Evolutionary conservation across 2,113 vertebrate species (phyloP).

Genomic region (Tychaedon coryphoeus): DNA sequence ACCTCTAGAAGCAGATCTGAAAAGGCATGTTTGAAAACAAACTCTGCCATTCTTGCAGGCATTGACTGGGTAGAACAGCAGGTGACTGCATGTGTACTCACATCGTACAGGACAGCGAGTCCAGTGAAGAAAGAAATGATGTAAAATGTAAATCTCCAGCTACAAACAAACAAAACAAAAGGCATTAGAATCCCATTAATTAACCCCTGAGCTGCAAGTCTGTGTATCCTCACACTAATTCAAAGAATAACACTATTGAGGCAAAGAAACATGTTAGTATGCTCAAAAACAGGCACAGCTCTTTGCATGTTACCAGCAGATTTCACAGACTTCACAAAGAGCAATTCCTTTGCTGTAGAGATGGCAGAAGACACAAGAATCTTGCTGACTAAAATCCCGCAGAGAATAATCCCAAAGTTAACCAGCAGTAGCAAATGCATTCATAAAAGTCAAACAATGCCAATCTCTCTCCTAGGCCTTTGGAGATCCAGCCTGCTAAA

Average conservation of each 20-base stretch:
- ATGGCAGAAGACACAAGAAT: neutral
- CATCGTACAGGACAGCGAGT: conserved; percentile 78
- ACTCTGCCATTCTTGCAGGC: neutral
- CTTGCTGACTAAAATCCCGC: neutral
- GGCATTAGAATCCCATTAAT: neutral
- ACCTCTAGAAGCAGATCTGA: neutral
- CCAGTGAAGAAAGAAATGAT: conserved; percentile 78
- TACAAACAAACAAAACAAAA: conserved; percentile 58
- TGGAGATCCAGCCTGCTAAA: neutral
- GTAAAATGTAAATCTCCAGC: conserved; percentile 90
- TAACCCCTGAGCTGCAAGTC: neutral
- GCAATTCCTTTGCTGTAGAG: neutral
- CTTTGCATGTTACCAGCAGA: neutral
- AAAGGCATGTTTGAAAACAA: neutral
- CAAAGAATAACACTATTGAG: neutral
- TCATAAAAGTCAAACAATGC: neutral
- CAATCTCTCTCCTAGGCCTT: neutral
- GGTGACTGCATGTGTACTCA: conserved; percentile 71
- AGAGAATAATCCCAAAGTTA: neutral
- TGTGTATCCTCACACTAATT: too few relatives aligned
- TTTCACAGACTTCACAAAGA: neutral
- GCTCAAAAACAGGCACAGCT: neutral
- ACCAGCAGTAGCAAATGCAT: neutral
- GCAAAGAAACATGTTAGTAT: neutral
- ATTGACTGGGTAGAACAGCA: neutral